Base-by-base conservation (phyloP, 2,797 vertebrate species). In the Eleutherodactylus coqui region DNA sequence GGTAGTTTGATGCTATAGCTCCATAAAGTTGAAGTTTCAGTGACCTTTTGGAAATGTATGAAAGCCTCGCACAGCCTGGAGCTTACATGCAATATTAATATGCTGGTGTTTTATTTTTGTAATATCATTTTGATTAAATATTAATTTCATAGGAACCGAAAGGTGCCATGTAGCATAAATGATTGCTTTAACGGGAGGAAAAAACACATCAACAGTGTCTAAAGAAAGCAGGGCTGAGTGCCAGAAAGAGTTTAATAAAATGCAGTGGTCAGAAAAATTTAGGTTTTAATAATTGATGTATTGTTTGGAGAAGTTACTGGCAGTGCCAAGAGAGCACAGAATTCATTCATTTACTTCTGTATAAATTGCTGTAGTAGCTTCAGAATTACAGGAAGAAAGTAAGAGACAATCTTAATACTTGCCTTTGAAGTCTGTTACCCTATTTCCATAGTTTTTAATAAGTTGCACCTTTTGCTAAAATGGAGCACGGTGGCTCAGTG, bases 91-190 rank as follows among this genome's bases (percentile, higher is more conserved):
- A 87, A 87, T 87, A 87, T 87, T 87, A 84, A 87, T 87, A 72
- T 69, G 76, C 82, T 80, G 69, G 86, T 87, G 86, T 87, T 87
- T 87, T 87, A 87, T 87, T 87, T 87, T 87, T 87, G 86, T 87
- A 87, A 87, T 87, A 87, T 87, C 82, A 81, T 84, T 87, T 87
- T 87, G 82, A 87, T 87, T 87, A 87, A 87, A 87, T 87, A 87
- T 87, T 87, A 84, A 87, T 87, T 87, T 87, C 76, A 84, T 84
- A 87, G 86, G 82, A 87, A 84, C 64, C 47, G 86, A 87, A 87
- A 87, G 86, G 86, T 87, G 86, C 76, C 86, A 87, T 87, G 86
- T 87, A 87, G 86, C 82, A 87, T 84, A 84, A 87, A 87, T 84
- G 82, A 87, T 87, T 87, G 73, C 77, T 84, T 83, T 70, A 87